These are phyloP conservation scores for Gasterosteus aculeatus DNA, from an alignment of 2,113 vertebrate genomes.

Conservation along the genomic window DNA sequence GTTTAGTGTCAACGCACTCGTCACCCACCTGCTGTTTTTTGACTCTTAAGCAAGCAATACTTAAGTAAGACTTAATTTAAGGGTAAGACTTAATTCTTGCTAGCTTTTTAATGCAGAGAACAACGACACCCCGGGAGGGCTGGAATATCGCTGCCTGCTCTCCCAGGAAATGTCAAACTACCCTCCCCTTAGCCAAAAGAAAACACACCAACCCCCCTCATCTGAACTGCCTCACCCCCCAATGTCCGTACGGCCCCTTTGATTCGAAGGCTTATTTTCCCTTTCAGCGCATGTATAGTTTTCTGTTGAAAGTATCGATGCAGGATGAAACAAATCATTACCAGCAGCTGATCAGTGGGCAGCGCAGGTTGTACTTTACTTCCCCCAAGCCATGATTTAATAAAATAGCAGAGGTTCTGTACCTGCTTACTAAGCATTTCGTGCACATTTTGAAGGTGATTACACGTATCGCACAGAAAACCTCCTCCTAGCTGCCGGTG, in stretches of 20 bases:
- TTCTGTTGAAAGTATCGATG: background rate
- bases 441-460: constrained; percentile 31
- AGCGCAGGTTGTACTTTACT: constrained; percentile 18
- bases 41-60: background rate
- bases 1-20: background rate
- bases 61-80: background rate
- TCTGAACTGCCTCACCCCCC: background rate
- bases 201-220: background rate
- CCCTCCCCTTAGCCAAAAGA: background rate
- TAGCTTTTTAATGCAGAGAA: background rate
- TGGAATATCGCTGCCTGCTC: background rate
- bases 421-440: constrained; percentile 19
- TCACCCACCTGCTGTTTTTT: background rate
- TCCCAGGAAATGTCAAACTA: background rate
- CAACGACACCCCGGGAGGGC: background rate
- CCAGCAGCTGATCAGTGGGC: constrained; percentile 49
- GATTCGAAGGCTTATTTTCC: constrained; percentile 2
- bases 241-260: background rate
- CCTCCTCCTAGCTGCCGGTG: background rate
- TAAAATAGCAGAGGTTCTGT: constrained; percentile 38
- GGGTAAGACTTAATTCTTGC: background rate
- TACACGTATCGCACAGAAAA: background rate
- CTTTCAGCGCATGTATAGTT: constrained; percentile 1
- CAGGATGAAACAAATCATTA: constrained; percentile 8
- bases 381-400: constrained; percentile 21